Evolutionary conservation across 37 sponge, comb jelly and placozoan genomes (phyloP).

Genomic region (Geodia barretti): DNA sequence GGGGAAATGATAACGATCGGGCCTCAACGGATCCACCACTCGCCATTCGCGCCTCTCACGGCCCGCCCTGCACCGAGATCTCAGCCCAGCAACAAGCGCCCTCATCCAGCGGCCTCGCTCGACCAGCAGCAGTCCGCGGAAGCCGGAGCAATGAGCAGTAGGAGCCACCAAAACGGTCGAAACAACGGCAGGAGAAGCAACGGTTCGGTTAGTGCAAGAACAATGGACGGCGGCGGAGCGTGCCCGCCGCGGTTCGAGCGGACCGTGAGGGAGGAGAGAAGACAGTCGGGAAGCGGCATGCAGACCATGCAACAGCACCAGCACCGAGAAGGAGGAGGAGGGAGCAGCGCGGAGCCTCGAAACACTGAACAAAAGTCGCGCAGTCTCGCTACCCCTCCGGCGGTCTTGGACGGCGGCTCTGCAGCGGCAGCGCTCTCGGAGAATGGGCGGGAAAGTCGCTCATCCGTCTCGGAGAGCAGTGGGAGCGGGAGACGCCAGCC

Average conservation of each 20-base stretch:
- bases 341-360: not conserved
- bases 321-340: not conserved
- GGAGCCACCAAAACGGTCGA: not conserved
- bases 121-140: too few relatives aligned
- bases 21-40: not conserved
- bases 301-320: too few relatives aligned
- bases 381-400: not conserved
- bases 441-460: not conserved
- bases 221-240: too few relatives aligned
- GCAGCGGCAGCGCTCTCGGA: not conserved
- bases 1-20: not conserved
- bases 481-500: constrained; percentile 34
- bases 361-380: not conserved
- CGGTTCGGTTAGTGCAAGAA: too few relatives aligned
- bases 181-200: not conserved
- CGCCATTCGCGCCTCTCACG: not conserved
- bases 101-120: too few relatives aligned
- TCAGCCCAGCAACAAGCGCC: too few relatives aligned
- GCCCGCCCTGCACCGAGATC: too few relatives aligned
- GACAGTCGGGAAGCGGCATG: not conserved
- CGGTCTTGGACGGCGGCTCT: not conserved
- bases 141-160: too few relatives aligned
- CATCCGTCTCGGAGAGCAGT: not conserved
- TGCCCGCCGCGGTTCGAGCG: not conserved
- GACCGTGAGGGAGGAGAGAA: not conserved